Conservation (phyloP, 2,113 vertebrate genomes). For the Xyliphius kryptos region DNA sequence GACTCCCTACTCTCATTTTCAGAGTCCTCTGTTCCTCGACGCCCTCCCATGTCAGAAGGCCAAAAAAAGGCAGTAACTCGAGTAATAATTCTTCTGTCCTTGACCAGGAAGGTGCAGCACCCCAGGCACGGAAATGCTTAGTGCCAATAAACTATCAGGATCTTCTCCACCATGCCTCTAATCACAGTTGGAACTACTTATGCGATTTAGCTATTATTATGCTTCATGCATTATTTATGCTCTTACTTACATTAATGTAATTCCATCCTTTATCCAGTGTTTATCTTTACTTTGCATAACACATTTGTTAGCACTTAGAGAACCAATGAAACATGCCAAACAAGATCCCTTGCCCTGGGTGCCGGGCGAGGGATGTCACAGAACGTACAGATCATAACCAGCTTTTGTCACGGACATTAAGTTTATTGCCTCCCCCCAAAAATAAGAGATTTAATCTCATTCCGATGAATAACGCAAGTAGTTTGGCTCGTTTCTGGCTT, state of each 20-base stretch:
- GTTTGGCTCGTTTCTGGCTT: no score
- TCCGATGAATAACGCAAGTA: background rate
- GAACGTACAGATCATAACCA: slow-evolving; percentile 19
- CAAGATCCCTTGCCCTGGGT: slow-evolving; percentile 11
- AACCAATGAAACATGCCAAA: background rate
- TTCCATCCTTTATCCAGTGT: slow-evolving; percentile 17
- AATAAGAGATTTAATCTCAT: slow-evolving; percentile 22
- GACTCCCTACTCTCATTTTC: no score
- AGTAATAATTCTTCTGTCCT: no score
- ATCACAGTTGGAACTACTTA: slow-evolving; percentile 11
- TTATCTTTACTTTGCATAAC: slow-evolving; percentile 10
- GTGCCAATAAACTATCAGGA: no score
- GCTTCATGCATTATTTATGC: slow-evolving; percentile 42
- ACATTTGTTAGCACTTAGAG: slow-evolving; percentile 5
- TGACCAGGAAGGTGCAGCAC: background rate
- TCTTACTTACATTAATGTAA: slow-evolving; percentile 32
- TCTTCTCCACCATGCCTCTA: slow-evolving; percentile 2
- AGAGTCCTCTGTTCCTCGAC: no score
- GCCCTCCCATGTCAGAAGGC: no score
- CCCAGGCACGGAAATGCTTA: no score
- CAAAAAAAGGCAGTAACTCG: no score
- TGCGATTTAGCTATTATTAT: slow-evolving; percentile 31
- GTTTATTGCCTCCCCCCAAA: slow-evolving; percentile 21
- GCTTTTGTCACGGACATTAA: slow-evolving; percentile 30
- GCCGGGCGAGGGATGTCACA: background rate